Evolutionary conservation across 2,797 vertebrate genomes (phyloP), one percentile per base, ranked within the genome.

Genomic region (Liparis tanakae): DNA sequence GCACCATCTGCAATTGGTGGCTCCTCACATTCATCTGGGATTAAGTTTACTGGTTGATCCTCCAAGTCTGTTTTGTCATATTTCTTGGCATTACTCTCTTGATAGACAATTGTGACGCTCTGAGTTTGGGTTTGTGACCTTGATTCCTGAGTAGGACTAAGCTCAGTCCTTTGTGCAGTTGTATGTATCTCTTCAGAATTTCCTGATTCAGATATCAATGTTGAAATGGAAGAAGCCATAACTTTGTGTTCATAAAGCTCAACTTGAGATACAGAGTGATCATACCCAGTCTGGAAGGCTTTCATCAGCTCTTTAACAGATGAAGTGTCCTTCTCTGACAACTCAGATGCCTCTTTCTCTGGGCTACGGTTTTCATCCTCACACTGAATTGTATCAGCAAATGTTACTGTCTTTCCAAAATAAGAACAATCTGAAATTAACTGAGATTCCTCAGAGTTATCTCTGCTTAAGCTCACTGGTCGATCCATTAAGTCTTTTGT

Each of bases 251-350:
- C 96, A 90, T 96, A 96, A 62, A 96, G 91, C 17, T 94, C 96
- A 0, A 93, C 88, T 88, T 95, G 91, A 69, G 87, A 93, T 85
- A 96, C 96, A 25, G 95, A 96, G 0, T 95, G 94, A 67, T 97
- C 96, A 75, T 96, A 93, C 2, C 95, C 96, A 9, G 93, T 94
- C 75, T 98, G 97, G 79, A 97, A 98, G 17, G 96, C 93, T 93
- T 94, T 96, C 96, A 96, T 96, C 81, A 97, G 76, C 22, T 97
- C 96, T 59, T 94, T 94, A 25, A 98, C 97, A 1, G 97, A 97
- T 94, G 95, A 94, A 0, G 93, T 96, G 82, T 97, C 96, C 72
- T 96, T 79, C 7, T 71, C 73, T 41, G 69, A 60, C 10, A 46
- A 25, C 5, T 80, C 74, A 34, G 46, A 5, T 9, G 22, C 46